These are phyloP conservation scores for Montipora cactus DNA, from an alignment of 64 coral and sea anemone genomes.

Conservation along the genomic window DNA sequence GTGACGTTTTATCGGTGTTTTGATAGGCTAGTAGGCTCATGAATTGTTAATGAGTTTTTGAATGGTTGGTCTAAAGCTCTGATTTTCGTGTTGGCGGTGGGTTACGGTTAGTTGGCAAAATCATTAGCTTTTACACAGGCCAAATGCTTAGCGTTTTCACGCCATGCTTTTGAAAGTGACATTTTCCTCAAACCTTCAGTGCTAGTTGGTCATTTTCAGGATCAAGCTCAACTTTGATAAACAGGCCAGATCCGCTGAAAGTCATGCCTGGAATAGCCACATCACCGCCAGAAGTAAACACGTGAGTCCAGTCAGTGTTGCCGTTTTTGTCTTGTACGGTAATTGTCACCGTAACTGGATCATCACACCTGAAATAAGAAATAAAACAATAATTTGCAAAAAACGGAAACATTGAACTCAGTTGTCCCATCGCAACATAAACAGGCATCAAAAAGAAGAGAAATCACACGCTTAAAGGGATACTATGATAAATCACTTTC, in stretches of 20 bases:
- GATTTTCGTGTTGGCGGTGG: too few species aligned
- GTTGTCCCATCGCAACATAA: background rate
- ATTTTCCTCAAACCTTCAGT: background rate
- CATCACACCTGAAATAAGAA: constrained; percentile 11
- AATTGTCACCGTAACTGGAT: constrained; percentile 21
- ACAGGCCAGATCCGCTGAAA: background rate
- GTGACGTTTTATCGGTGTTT: too few species aligned
- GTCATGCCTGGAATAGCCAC: background rate
- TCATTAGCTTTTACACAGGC: too few species aligned
- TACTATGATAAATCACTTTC: too few species aligned
- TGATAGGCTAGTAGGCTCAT: too few species aligned
- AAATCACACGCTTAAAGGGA: too few species aligned
- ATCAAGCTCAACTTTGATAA: background rate
- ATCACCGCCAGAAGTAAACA: constrained; percentile 27
- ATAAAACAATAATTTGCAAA: background rate
- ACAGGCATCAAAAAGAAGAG: too few species aligned
- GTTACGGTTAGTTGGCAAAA: too few species aligned
- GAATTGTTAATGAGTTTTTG: too few species aligned
- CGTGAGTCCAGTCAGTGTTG: constrained; percentile 1
- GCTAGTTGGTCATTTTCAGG: background rate
- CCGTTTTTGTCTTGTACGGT: background rate
- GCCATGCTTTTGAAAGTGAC: too few species aligned
- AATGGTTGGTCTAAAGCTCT: too few species aligned
- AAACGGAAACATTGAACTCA: background rate
- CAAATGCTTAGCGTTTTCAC: too few species aligned